Evolutionary conservation across 2,113 vertebrate genomes (phyloP).

Genomic region (Daubentonia madagascariensis): DNA sequence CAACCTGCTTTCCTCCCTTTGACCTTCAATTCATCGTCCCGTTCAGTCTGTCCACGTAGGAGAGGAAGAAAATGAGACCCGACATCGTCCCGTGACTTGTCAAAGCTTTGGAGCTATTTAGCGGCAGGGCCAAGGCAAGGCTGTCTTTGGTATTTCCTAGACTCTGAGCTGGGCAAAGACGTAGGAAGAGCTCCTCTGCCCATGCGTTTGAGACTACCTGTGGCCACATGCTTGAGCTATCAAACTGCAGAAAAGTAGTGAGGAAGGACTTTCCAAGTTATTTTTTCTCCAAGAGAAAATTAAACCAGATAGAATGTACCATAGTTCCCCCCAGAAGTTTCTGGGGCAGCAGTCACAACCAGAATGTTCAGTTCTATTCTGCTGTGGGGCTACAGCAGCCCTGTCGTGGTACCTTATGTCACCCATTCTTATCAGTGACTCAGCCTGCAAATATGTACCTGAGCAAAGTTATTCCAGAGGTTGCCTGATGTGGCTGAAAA

Average conservation of each 20-base stretch:
- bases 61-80: not conserved
- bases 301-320: not conserved
- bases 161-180: not conserved
- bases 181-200: not conserved
- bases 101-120: not conserved
- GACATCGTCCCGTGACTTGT: not conserved
- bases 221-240: not conserved
- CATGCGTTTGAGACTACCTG: not conserved
- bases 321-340: not conserved
- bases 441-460: not conserved
- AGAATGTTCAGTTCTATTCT: not conserved
- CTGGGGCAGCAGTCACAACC: not conserved
- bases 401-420: fast-evolving
- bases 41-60: not conserved
- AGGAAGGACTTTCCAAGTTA: not conserved
- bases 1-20: not conserved
- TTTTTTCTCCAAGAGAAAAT: not conserved
- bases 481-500: not conserved
- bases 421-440: not conserved
- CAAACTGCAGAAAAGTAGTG: not conserved
- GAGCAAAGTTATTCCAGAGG: not conserved
- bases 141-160: not conserved
- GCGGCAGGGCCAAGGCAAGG: not conserved
- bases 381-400: not conserved
- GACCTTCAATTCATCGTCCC: not conserved